Evolutionary conservation across 2,888 invertebrate genomes (phyloP), one percentile per base, ranked within the genome.

Genomic region (Meteorus cinctellus): DNA sequence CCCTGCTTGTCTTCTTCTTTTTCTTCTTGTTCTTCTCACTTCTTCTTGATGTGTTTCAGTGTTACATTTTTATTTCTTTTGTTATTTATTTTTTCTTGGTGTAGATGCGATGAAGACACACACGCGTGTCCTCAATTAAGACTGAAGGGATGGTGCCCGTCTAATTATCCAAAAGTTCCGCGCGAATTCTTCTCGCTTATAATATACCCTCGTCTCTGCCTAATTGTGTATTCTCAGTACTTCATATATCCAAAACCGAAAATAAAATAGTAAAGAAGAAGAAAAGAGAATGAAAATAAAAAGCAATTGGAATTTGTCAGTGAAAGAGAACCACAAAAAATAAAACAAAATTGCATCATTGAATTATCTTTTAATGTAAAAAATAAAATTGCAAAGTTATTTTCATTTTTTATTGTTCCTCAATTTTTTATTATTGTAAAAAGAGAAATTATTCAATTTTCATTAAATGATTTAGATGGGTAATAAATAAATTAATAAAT

Each of bases 211-310:
- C 72, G 68, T n/a, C 55, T 45, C 45, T 36, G 72, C 72, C 66
- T 77, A 77, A 77, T 77, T 77, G 72, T 77, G 19, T 77, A 75
- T 77, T 77, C 77, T 77, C 72, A 68, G 77, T 77, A 77, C 34
- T 65, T 34, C 45, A 55, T 45, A 31, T 19, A n/a, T 4, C 24
- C 55, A 4, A n/a, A 19, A 5, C 19, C 19, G 24, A 19, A 19
- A 19, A 55, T 29, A 51, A 36, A 5, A 55, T 16, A 8, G 3
- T 12, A 41, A 41, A 41, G 8, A 10, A 12, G 41, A 41, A 41
- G 2, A 2, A 12, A 10, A 41, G 41, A 41, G 12, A 12, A 2
- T 12, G 12, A 41, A 41, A 41, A 41, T 4, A 12, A 6, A 2
- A 4, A 8, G 34, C 5, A 34, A 34, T 34, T 34, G 4, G 34